These are phyloP conservation scores for Rhodinocichla rosea DNA, from an alignment of 2,113 vertebrate species.

Conservation along the genomic window DNA sequence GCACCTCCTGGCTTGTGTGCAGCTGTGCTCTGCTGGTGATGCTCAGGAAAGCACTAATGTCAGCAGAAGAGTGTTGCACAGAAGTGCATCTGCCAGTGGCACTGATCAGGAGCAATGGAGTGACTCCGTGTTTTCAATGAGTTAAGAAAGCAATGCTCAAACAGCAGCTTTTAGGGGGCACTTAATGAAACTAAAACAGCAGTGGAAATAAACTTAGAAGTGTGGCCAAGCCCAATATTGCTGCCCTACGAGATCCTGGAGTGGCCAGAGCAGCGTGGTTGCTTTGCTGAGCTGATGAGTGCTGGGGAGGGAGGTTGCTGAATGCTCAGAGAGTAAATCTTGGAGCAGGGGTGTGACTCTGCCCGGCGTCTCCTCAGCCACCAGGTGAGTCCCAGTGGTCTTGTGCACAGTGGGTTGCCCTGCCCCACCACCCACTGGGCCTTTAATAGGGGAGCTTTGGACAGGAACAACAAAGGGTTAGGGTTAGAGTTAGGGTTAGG, in stretches of 20 bases:
- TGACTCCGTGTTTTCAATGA: fast-evolving
- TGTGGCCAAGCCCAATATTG: not conserved
- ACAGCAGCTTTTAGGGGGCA: not conserved
- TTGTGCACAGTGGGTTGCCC: fast-evolving
- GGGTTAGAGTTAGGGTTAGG: not conserved
- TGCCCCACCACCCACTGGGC: not conserved
- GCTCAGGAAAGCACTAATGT: not conserved
- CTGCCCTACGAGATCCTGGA: not conserved
- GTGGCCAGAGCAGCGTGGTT: not conserved
- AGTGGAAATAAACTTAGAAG: not conserved
- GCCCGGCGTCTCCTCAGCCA: not conserved
- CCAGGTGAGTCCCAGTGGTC: not conserved
- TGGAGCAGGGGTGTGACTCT: fast-evolving
- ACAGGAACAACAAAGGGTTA: not conserved
- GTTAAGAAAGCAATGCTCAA: not conserved
- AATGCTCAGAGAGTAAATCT: not conserved
- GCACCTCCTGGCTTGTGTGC: not conserved
- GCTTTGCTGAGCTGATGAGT: not conserved
- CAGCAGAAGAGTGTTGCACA: not conserved
- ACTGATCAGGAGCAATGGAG: not conserved
- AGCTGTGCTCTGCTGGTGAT: not conserved
- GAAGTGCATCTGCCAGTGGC: not conserved
- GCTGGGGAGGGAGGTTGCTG: not conserved
- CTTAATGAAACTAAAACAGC: not conserved
- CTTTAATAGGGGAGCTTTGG: fast-evolving